A percentile compares a stretch with the other conserved stretches of the same genome.
Conservation (phyloP, 2,888 invertebrate genomes). For the Lycophotia porphyrea region DNA sequence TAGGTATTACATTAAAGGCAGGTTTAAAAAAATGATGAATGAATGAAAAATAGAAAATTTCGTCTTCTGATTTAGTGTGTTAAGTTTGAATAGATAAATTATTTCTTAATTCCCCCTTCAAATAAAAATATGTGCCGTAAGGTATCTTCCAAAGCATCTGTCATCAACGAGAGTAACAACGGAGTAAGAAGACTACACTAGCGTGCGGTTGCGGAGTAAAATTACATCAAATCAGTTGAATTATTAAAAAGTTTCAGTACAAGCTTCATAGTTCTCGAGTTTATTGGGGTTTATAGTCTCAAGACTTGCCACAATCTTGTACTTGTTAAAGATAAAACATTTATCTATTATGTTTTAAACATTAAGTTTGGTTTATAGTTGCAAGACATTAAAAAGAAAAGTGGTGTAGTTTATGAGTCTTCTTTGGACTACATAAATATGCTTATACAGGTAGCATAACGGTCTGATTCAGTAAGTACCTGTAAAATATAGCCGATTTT, state of each 20-base stretch:
- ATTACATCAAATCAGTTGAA: constrained; percentile 85
- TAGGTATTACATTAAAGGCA: background rate
- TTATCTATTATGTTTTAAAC: constrained; percentile 6
- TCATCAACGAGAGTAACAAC: constrained; percentile 62
- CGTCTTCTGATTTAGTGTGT: background rate
- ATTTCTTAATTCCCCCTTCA: background rate
- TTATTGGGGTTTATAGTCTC: constrained; percentile 54
- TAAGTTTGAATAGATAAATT: background rate
- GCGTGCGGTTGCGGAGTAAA: constrained; percentile 82
- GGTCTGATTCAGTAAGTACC: background rate
- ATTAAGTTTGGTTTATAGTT: background rate
- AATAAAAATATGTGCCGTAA: background rate
- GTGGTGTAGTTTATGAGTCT: background rate
- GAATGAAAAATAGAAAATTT: no score
- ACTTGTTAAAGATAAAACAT: constrained; percentile 17
- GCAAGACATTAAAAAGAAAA: background rate
- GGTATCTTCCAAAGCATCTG: background rate
- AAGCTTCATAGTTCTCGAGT: constrained; percentile 60
- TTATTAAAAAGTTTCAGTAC: constrained; percentile 81
- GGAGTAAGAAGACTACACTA: constrained; percentile 72
- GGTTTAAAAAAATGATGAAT: no score
- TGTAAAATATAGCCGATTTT: background rate
- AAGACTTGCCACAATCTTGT: constrained; percentile 34
- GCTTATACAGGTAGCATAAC: background rate
- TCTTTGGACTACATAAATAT: background rate